phyloP scores from a whole-genome alignment of 2,888 invertebrate genomes.

The Orchesella flavescens region DNA sequence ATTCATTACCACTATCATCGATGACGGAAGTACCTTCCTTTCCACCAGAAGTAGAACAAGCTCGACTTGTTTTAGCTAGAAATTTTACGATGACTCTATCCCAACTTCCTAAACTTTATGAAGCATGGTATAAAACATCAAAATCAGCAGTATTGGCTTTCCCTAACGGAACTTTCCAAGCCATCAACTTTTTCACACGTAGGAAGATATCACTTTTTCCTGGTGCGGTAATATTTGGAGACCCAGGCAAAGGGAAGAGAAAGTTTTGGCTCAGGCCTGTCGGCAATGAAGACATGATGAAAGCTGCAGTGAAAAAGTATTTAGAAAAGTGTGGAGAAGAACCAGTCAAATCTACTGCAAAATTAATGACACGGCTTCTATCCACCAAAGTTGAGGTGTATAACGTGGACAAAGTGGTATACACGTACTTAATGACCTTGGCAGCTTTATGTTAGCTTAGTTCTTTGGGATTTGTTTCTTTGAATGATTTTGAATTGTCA shows the following conservation, averaged over 20 bases:
- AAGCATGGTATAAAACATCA: slow-evolving; percentile 95
- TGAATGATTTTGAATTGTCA: too few relatives aligned
- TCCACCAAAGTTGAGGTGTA: too few relatives aligned
- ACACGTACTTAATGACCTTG: too few relatives aligned
- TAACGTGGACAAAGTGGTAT: too few relatives aligned
- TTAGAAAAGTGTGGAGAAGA: too few relatives aligned
- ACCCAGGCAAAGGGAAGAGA: slow-evolving; percentile 90
- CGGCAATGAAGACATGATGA: too few relatives aligned
- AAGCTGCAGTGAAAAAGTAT: too few relatives aligned
- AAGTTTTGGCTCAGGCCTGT: too few relatives aligned
- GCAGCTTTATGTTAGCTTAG: too few relatives aligned
- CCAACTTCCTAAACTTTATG: slow-evolving; percentile 91
- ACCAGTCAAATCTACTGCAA: too few relatives aligned
- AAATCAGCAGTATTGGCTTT: slow-evolving; percentile 97
- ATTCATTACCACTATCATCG: slow-evolving; percentile 91
- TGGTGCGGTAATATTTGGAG: slow-evolving; percentile 92
- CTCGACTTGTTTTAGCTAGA: background rate
- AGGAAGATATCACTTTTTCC: slow-evolving; percentile 98
- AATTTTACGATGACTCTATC: slow-evolving; percentile 88
- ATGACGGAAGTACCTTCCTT: slow-evolving; percentile 95
- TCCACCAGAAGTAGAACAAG: slow-evolving; percentile 75
- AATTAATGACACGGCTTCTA: too few relatives aligned
- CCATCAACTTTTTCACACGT: slow-evolving; percentile 96
- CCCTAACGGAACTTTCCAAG: slow-evolving; percentile 97
- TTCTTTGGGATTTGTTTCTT: too few relatives aligned